phyloP scores from a whole-genome alignment of 2,113 vertebrate genomes.

The Malurus melanocephalus region DNA sequence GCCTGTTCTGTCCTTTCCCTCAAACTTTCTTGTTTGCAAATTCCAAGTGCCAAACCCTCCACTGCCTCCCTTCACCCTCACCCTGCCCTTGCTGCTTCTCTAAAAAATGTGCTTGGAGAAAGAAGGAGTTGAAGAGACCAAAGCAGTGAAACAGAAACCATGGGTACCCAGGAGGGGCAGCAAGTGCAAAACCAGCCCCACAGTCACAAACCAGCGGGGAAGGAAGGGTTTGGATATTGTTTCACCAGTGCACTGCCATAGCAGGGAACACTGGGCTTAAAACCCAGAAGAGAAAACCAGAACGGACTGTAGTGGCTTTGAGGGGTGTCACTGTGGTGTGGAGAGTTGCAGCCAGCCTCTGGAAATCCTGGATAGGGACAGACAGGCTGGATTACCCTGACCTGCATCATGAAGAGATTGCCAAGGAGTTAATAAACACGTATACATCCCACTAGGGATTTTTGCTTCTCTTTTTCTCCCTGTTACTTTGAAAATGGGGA shows the following conservation, averaged over 20 bases:
- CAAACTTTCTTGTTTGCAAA: neutral
- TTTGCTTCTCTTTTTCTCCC: neutral
- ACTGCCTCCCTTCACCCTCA: fast-evolving
- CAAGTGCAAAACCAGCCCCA: neutral
- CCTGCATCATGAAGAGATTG: neutral
- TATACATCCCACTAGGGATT: neutral
- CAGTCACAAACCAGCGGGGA: neutral
- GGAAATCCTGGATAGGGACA: neutral
- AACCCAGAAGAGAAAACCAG: neutral
- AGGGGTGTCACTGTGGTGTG: neutral
- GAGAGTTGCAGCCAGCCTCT: neutral
- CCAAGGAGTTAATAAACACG: neutral
- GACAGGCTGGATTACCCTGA: neutral
- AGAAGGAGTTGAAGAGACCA: neutral
- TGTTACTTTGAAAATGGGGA: neutral
- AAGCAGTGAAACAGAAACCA: neutral
- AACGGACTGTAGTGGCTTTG: neutral
- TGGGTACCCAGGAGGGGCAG: fast-evolving
- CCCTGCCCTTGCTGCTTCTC: neutral
- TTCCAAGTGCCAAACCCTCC: neutral
- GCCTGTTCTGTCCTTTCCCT: neutral
- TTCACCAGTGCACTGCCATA: neutral
- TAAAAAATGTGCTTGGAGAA: neutral
- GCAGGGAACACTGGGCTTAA: neutral
- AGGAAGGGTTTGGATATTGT: neutral